phyloP scores from a whole-genome alignment of 1,140 invertebrate species.

The Pachypeltis micranthus region DNA sequence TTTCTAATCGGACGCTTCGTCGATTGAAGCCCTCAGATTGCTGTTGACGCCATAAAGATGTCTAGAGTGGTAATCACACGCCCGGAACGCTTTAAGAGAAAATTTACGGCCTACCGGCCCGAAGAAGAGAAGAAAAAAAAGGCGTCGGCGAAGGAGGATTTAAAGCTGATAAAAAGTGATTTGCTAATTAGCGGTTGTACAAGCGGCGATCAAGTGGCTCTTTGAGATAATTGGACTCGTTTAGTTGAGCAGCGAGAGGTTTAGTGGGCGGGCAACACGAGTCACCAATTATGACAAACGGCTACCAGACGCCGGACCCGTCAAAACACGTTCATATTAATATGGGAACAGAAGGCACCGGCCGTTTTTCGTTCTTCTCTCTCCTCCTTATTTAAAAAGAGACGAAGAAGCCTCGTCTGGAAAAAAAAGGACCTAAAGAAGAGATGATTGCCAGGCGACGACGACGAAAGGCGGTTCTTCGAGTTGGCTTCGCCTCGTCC shows the following conservation, averaged over 20 bases:
- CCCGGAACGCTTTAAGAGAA: no score
- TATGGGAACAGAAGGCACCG: not conserved
- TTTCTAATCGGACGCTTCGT: no score
- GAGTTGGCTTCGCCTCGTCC: no score
- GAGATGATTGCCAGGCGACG: not conserved
- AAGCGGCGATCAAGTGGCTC: slow-evolving; percentile 1
- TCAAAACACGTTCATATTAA: not conserved
- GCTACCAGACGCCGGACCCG: not conserved
- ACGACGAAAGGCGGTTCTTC: no score
- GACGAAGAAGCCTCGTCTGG: not conserved
- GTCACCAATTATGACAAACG: slow-evolving; percentile 7
- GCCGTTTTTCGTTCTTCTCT: not conserved
- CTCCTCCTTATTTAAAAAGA: not conserved
- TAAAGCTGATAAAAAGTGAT: not conserved
- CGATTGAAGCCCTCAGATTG: no score
- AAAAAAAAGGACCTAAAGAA: no score
- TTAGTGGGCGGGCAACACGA: not conserved
- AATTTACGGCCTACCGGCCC: no score
- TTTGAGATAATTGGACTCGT: not conserved
- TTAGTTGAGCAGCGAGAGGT: not conserved
- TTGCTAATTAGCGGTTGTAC: slow-evolving; percentile 2
- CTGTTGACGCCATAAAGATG: no score
- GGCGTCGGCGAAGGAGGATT: no score
- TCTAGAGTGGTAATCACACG: no score
- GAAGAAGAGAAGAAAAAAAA: no score